phyloP scores from a whole-genome alignment of 1,140 invertebrate genomes.

The Thaumatotibia leucotreta region DNA sequence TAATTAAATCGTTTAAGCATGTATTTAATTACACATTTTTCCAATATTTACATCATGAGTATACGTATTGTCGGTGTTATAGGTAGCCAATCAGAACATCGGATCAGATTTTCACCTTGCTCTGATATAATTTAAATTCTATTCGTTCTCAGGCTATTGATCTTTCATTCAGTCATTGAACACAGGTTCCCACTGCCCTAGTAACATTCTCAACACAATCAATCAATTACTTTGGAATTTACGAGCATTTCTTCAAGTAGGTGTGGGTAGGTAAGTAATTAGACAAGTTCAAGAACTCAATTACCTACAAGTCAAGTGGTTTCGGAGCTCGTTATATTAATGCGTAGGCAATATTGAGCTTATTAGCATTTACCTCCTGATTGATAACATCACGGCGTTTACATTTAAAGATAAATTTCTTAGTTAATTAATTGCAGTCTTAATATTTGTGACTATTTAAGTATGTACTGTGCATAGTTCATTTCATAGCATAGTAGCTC shows the following conservation, averaged over 20 bases:
- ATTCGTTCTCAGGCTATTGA: neutral
- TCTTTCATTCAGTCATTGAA: neutral
- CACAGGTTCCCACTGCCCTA: neutral
- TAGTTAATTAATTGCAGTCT: neutral
- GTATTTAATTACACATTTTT: too few species aligned
- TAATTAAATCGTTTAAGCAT: too few species aligned
- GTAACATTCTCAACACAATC: neutral
- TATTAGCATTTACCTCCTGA: neutral
- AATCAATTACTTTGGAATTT: neutral
- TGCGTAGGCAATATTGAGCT: neutral
- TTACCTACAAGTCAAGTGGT: neutral
- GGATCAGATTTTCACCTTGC: too few species aligned
- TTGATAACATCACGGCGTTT: neutral
- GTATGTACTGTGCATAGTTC: too few species aligned
- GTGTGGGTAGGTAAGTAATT: neutral
- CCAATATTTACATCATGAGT: too few species aligned
- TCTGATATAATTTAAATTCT: neutral
- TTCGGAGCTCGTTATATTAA: neutral
- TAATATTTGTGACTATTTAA: neutral
- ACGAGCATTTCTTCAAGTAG: neutral
- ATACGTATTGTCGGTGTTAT: too few species aligned
- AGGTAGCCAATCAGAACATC: too few species aligned
- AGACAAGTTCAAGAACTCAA: neutral
- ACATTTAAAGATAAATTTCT: neutral
- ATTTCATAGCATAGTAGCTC: too few species aligned